Base-by-base conservation (phyloP, 2,888 invertebrate species). In the Chalcosyrphus nemorum region DNA sequence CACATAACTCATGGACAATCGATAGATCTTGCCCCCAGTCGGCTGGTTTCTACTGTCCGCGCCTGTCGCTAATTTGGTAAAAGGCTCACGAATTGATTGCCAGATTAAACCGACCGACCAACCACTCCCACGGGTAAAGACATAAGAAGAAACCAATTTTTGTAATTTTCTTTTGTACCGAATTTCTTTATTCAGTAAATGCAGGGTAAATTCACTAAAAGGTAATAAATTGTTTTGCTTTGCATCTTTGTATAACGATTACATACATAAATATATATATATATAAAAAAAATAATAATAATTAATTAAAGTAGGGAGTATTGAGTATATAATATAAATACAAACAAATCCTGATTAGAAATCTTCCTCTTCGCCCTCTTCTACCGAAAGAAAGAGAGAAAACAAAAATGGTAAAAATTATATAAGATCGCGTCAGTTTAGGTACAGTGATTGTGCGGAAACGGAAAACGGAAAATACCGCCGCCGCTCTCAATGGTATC, bases 131-230 rank as follows among this genome's bases (percentile, higher is more conserved):
- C 27, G 21, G 21, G 7, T 13, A 56, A 27, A 47, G n/a, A 38
- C 4, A 35, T 21, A 32, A 13, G 1, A 24, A 52, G 11, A 35
- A 47, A 32, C 6, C 9, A 6, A 1, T 35, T 29, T 54, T 17
- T 52, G 45, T 43, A 11, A 29, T 68, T 86, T 86, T 87, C n/a
- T 89, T 89, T 91, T 89, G 89, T 90, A 91, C 91, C 89, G 91
- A 91, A 90, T 86, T 65, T 88, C 88, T 91, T 91, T 91, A 90
- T 91, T 90, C 91, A 90, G 91, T 89, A 89, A 87, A 90, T 91
- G 91, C 87, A 89, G 82, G 86, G 81, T 88, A 88, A n/a, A 88
- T 88, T 89, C 87, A 87, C 89, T 88, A 88, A 52, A 57, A 41
- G 74, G 63, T 80, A 61, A n/a, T 78, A 56, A 68, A 41, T 57